Base-by-base conservation (phyloP, 2,113 vertebrate species). In the Eulacestoma nigropectus region DNA sequence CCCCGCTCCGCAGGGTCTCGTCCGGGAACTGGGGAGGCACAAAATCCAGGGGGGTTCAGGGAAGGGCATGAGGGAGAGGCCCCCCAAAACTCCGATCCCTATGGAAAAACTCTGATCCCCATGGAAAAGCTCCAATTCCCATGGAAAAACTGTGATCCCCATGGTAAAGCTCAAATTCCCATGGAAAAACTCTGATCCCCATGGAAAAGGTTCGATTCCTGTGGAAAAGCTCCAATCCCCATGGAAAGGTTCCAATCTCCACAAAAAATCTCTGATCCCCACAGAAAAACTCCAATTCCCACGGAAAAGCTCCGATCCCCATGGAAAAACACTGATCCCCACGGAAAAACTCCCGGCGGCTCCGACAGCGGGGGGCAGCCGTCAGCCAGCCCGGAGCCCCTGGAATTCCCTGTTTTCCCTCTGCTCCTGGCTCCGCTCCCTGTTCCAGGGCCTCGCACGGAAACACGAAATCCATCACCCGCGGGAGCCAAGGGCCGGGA, bases 1-100 rank as follows among this genome's bases (percentile, higher is more conserved):
- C 99, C 5, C 99, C 99, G 0, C 99, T 99, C 7, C 99, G 97
- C 3, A 99, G 94, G 10, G 99, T 99, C 95, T 99, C 99, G 16
- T 99, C 99, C 11, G 99, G 99, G 93, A 99, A 99, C 99, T 99
- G 95, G 27, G 49, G 27, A 59, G 0, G 10, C 7, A 87, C 17
- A 74, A 50, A 77, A 77, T 17, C 12, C 57, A 4, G 29, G 63
- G 5, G 8, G 25, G 16, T 2, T 87, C 11, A 25, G 73, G 55
- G 11, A 17, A 3, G 35, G 44, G 4, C 13, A 1, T 1, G 16
- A 16, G 42, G 70, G 22, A 63, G 33, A 35, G 5, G 9, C 14
- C 2, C 2, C 19, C 4, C 9, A 4, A 32, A 22, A 50, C 13
- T 27, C 49, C 4, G 2, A 73, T n/a, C 23, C 39, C 50, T 3